phyloP scores from a whole-genome alignment of 2,797 vertebrate genomes.

The Lycodopsis pacificus region DNA sequence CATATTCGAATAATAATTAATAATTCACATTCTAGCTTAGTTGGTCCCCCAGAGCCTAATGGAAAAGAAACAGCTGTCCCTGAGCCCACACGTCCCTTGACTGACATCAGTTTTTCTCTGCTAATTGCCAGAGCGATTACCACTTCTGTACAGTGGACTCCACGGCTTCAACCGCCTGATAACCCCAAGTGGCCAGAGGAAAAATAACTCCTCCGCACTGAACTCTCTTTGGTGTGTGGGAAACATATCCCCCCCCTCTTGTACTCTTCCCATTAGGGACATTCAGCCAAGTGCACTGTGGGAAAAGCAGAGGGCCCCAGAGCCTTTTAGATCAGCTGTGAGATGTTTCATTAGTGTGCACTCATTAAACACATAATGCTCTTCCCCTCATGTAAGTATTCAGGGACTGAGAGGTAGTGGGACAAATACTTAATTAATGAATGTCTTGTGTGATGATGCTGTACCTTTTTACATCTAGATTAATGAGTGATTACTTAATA shows the following conservation, averaged over 20 bases:
- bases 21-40: not conserved
- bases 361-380: constrained; percentile 66
- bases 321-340: constrained; percentile 62
- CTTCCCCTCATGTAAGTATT: constrained; percentile 30
- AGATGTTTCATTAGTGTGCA: constrained; percentile 68
- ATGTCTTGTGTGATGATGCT: not conserved
- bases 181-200: constrained; percentile 36
- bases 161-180: constrained; percentile 18
- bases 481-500: not conserved
- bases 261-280: constrained; percentile 36
- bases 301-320: constrained; percentile 57
- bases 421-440: not conserved
- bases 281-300: constrained; percentile 47
- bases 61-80: constrained; percentile 12
- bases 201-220: constrained; percentile 47
- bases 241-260: constrained; percentile 50
- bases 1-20: not conserved
- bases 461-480: not conserved
- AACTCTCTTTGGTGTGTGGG: constrained; percentile 37
- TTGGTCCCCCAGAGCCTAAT: not conserved
- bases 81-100: constrained; percentile 28
- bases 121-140: constrained; percentile 42
- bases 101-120: constrained; percentile 33
- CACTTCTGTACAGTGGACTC: constrained; percentile 17
- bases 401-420: constrained; percentile 30